phyloP scores from a whole-genome alignment of 1,140 invertebrate genomes.

The Achroia grisella region DNA sequence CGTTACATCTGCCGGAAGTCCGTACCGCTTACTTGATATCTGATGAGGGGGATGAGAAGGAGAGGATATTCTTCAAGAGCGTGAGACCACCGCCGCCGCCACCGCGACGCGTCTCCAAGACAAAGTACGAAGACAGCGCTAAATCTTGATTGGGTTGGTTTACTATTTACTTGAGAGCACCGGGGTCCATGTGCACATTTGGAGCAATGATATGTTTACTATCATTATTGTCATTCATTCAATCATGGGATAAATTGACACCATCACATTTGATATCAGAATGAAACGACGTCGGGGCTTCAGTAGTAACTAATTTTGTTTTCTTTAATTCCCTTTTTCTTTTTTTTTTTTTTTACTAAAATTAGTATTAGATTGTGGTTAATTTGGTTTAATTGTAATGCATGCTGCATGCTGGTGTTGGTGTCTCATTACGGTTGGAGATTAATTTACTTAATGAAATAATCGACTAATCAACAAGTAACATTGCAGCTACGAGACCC shows the following conservation, averaged over 20 bases:
- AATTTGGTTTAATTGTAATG: conserved; percentile 11
- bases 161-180: conserved; percentile 6
- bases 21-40: conserved; percentile 33
- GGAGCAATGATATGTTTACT: conserved; percentile 1
- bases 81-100: conserved; percentile 46
- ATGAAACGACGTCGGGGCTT: background rate
- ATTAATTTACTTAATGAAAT: conserved; percentile 1
- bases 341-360: too few relatives aligned
- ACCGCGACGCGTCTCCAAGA: conserved; percentile 29
- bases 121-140: conserved; percentile 43
- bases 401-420: conserved; percentile 36
- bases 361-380: too few relatives aligned
- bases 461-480: conserved; percentile 24
- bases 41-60: conserved; percentile 15
- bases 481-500: conserved; percentile 69
- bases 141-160: conserved; percentile 36
- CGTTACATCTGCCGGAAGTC: conserved; percentile 45
- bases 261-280: too few relatives aligned
- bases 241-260: too few relatives aligned
- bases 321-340: too few relatives aligned
- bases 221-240: conserved; percentile 1
- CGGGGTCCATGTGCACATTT: conserved; percentile 7
- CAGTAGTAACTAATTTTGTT: too few relatives aligned
- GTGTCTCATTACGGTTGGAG: conserved; percentile 20
- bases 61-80: conserved; percentile 17